Conservation (phyloP, 2,113 vertebrate genomes). For the Cyanocitta stelleri region DNA sequence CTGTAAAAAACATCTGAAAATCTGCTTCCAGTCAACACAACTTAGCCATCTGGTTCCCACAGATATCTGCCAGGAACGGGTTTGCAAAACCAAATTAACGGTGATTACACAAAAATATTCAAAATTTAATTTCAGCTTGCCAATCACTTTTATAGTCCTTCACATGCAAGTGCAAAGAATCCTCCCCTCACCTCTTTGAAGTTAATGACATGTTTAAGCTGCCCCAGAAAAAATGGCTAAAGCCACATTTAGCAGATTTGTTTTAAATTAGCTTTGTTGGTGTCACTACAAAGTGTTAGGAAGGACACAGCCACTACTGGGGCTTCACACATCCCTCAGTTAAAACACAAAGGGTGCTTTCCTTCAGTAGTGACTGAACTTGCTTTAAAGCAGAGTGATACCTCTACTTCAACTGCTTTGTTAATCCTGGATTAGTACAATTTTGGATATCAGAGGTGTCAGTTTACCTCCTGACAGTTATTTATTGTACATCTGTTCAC, state of each 20-base stretch:
- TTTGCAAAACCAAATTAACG: constrained; percentile 23
- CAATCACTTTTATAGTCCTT: constrained; percentile 1
- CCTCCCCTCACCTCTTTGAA: constrained; percentile 1
- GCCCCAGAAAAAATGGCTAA: neutral
- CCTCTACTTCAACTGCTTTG: neutral
- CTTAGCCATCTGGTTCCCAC: constrained; percentile 44
- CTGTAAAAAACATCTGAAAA: constrained; percentile 50
- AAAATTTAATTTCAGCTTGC: constrained; percentile 16
- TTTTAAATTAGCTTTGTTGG: neutral
- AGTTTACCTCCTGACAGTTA: neutral
- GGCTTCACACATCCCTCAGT: neutral
- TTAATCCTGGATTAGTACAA: neutral
- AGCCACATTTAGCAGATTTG: neutral
- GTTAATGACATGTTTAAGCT: neutral
- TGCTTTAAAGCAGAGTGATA: neutral
- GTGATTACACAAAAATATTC: constrained; percentile 43
- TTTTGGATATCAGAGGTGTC: neutral
- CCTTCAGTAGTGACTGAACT: neutral
- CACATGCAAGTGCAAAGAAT: neutral
- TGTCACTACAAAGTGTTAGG: neutral
- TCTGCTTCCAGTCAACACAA: constrained; percentile 59
- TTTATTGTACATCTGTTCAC: neutral
- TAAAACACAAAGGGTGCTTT: neutral
- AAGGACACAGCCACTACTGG: fast-evolving
- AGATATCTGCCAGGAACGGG: constrained; percentile 44